Evolutionary conservation across 2,888 invertebrate genomes (phyloP), one percentile per base, ranked within the genome.

Genomic region (Scelioninae gen. 2): DNA sequence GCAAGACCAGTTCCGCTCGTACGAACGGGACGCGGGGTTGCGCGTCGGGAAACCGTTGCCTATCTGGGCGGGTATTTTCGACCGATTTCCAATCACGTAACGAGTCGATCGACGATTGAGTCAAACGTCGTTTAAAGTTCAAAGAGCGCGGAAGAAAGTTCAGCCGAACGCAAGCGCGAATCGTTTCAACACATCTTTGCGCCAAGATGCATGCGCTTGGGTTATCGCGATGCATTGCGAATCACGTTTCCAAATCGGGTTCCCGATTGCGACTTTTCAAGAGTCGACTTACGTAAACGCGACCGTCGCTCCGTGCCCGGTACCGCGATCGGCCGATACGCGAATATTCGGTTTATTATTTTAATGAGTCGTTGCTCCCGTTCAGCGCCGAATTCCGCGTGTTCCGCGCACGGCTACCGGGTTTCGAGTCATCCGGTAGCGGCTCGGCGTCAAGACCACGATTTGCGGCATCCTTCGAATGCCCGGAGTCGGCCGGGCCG

Each of bases 71-170:
- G n/a, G n/a, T n/a, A n/a, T n/a, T n/a, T n/a, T n/a, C n/a, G n/a
- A n/a, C n/a, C n/a, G n/a, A n/a, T n/a, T n/a, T n/a, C n/a, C n/a
- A n/a, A n/a, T n/a, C n/a, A n/a, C n/a, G n/a, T n/a, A n/a, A n/a
- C n/a, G n/a, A n/a, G n/a, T n/a, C n/a, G n/a, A n/a, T n/a, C n/a
- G 37, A 22, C 18, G 9, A 10, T 4, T 25, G n/a, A 37, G 7
- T 15, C 25, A 15, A 53, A 19, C 9, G 18, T 45, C 18, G 45
- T 16, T 45, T 31, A 58, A 46, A 58, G 58, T 58, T 35, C 58
- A 58, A 58, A 58, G 58, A 45, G 19, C 46, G 22, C 10, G 22
- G 35, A 58, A 58, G 58, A 58, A 58, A 58, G 58, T 58, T 35
- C 4, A 43, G 19, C 33, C 15, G 22, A 13, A 35, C 22, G 45